Evolutionary conservation across 2,888 invertebrate genomes (phyloP).

Genomic region (Melanchra persicariae): DNA sequence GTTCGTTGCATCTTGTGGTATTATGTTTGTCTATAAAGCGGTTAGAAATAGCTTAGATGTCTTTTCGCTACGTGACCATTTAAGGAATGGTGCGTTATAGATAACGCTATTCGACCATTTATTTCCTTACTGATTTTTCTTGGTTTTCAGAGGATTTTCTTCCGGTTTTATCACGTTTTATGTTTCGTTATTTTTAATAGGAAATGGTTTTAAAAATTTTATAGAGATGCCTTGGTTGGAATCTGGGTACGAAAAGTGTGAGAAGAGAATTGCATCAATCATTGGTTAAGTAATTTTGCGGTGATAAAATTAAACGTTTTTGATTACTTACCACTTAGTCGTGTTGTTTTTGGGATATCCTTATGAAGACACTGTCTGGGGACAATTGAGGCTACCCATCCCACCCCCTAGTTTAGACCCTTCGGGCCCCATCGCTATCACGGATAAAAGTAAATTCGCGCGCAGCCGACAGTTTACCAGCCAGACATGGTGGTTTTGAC

Average conservation of each 20-base stretch:
- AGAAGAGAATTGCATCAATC: not conserved
- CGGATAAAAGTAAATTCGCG: too few species aligned
- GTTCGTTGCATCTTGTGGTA: conserved; percentile 58
- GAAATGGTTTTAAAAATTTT: not conserved
- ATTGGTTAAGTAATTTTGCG: not conserved
- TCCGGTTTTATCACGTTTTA: not conserved
- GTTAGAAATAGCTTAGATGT: conserved; percentile 56
- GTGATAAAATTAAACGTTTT: too few species aligned
- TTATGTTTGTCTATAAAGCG: conserved; percentile 57
- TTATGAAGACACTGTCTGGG: too few species aligned
- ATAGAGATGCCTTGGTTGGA: too few species aligned
- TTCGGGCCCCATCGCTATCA: too few species aligned
- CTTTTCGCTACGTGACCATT: conserved; percentile 55
- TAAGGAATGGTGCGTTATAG: conserved; percentile 26
- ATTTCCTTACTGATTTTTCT: conserved; percentile 37
- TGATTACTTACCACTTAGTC: too few species aligned
- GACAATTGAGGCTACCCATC: too few species aligned
- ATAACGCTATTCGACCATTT: conserved; percentile 8
- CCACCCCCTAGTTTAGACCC: too few species aligned
- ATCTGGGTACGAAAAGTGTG: not conserved
- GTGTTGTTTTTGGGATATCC: too few species aligned
- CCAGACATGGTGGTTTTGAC: too few species aligned
- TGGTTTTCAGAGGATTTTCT: not conserved
- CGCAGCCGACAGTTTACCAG: too few species aligned
- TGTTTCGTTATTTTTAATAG: not conserved